These are phyloP conservation scores for Phalacrocorax pelagicus DNA, from an alignment of 2,113 vertebrate genomes.

Conservation along the genomic window DNA sequence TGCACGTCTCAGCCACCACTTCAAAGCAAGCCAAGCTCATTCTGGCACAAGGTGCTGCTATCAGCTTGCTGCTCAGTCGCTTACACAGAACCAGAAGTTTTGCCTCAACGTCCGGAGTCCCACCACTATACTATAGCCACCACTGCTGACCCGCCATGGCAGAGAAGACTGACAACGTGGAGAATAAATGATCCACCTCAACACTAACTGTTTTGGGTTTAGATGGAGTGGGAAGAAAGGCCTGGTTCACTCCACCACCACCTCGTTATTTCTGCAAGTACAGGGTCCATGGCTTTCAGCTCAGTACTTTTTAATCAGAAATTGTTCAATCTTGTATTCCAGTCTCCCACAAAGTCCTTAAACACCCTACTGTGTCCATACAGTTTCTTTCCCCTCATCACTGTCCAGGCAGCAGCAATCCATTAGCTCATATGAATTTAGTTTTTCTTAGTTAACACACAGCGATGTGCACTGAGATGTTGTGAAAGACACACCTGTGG, in stretches of 20 bases:
- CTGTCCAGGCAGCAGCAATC: neutral
- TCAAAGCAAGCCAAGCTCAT: neutral
- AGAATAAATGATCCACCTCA: neutral
- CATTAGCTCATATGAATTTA: neutral
- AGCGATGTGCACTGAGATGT: rapidly evolving
- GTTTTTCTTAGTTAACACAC: neutral
- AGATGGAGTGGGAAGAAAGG: neutral
- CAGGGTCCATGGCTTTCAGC: neutral
- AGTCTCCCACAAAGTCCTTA: neutral
- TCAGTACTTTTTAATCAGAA: neutral
- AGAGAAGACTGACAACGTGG: neutral
- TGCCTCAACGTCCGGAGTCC: neutral
- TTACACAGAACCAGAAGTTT: neutral
- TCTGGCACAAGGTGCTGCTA: neutral
- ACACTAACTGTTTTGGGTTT: neutral
- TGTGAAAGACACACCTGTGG: neutral
- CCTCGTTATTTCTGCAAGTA: neutral
- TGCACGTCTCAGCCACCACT: neutral
- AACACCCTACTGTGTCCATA: neutral
- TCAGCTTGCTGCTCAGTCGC: neutral
- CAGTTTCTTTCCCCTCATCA: neutral
- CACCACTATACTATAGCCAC: neutral
- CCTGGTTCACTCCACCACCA: neutral
- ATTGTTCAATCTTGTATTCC: neutral
- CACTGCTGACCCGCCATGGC: neutral